Evolutionary conservation across 2,888 invertebrate species (phyloP).

Genomic region (Drosophila neonasuta): DNA sequence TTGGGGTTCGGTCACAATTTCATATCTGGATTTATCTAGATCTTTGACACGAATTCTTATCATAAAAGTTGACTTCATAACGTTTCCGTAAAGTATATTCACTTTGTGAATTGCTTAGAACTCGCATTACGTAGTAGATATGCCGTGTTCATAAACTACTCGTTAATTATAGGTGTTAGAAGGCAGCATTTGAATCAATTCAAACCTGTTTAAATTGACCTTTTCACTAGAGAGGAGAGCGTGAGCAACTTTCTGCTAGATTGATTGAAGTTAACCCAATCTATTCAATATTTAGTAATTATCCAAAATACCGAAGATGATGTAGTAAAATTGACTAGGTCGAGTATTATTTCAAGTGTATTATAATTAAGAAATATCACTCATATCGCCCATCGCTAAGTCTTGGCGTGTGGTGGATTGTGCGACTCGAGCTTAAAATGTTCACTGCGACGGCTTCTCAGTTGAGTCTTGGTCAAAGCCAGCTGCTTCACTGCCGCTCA

Average conservation of each 20-base stretch:
- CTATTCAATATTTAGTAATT: neutral
- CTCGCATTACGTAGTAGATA: constrained; percentile 8
- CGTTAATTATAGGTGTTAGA: constrained; percentile 48
- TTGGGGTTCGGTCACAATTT: neutral
- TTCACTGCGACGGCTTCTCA: constrained; percentile 16
- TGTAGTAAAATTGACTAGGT: neutral
- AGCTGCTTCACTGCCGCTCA: constrained; percentile 21
- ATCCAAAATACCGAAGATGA: neutral
- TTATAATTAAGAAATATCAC: neutral
- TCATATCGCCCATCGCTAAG: constrained; percentile 40
- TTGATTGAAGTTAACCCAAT: neutral
- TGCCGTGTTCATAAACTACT: constrained; percentile 33
- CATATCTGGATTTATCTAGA: neutral
- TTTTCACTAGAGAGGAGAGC: constrained; percentile 42
- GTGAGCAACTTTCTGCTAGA: neutral
- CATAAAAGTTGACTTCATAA: neutral
- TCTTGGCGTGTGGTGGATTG: constrained; percentile 14
- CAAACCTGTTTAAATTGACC: constrained; percentile 61
- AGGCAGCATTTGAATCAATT: constrained; percentile 41
- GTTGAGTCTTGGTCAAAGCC: constrained; percentile 28
- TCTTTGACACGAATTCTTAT: neutral
- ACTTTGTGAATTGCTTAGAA: neutral
- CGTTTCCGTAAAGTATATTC: neutral
- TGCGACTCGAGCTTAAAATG: constrained; percentile 20
- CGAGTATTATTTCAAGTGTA: neutral